Evolutionary conservation across 2,888 invertebrate species (phyloP).

Genomic region (Mystacides longicornis): DNA sequence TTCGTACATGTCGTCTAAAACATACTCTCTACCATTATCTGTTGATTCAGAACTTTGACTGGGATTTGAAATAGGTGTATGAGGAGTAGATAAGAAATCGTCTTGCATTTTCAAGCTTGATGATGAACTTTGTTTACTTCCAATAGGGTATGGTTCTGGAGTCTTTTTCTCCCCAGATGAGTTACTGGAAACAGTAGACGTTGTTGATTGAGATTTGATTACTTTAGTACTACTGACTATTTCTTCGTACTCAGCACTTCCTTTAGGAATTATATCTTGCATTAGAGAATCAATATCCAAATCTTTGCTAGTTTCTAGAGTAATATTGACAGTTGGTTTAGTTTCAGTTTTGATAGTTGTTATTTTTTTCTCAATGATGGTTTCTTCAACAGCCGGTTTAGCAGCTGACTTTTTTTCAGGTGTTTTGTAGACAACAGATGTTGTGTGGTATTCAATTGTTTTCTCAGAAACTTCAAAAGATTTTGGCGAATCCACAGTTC

Average conservation of each 20-base stretch:
- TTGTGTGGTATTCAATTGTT: slow-evolving; percentile 31
- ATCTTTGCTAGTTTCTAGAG: slow-evolving; percentile 20
- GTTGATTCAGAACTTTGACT: slow-evolving; percentile 59
- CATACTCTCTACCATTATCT: slow-evolving; percentile 57
- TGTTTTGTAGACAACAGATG: slow-evolving; percentile 49
- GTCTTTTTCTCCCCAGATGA: slow-evolving; percentile 38
- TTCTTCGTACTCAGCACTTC: slow-evolving; percentile 44
- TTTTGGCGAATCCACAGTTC: slow-evolving; percentile 20
- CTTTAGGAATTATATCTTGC: slow-evolving; percentile 41
- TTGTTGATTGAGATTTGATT: slow-evolving; percentile 36
- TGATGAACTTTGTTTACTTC: slow-evolving; percentile 53
- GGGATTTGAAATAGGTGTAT: slow-evolving; percentile 54
- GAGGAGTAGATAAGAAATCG: slow-evolving; percentile 48
- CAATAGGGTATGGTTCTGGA: slow-evolving; percentile 37
- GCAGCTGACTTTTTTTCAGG: slow-evolving; percentile 30
- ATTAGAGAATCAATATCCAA: slow-evolving; percentile 29
- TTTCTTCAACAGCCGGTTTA: slow-evolving; percentile 23
- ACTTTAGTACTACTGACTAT: slow-evolving; percentile 40
- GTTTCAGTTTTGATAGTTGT: slow-evolving; percentile 20
- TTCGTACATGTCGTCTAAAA: slow-evolving; percentile 52
- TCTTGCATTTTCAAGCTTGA: slow-evolving; percentile 46
- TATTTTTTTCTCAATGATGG: slow-evolving; percentile 22
- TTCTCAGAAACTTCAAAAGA: slow-evolving; percentile 24
- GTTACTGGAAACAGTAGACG: slow-evolving; percentile 19
- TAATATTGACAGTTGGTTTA: slow-evolving; percentile 24